These are phyloP conservation scores for Calypte anna DNA, from an alignment of 2,113 vertebrate genomes.

Conservation along the genomic window DNA sequence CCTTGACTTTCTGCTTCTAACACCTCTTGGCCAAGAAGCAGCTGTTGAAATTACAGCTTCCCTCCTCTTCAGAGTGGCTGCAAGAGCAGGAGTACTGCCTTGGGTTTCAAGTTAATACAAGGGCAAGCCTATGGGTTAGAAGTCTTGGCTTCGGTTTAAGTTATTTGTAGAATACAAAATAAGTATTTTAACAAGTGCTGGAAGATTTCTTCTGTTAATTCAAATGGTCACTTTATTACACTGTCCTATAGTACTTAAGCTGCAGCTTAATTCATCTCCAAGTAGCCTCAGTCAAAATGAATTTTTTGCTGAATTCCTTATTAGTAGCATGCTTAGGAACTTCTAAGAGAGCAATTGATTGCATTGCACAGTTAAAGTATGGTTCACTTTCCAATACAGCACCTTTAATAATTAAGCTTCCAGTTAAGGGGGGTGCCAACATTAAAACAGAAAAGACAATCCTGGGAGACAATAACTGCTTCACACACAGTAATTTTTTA, in stretches of 20 bases:
- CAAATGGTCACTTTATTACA: not conserved
- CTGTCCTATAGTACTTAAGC: not conserved
- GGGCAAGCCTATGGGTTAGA: not conserved
- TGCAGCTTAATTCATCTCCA: not conserved
- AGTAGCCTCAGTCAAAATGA: not conserved
- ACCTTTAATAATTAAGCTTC: constrained; percentile 24
- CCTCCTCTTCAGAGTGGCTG: not conserved
- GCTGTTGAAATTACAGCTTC: not conserved
- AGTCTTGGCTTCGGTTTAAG: not conserved
- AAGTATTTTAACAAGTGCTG: not conserved
- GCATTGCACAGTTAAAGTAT: not conserved
- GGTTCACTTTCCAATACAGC: not conserved
- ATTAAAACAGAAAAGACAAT: not conserved
- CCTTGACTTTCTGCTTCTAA: not conserved
- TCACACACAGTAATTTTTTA: not conserved
- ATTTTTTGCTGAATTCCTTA: constrained; percentile 44
- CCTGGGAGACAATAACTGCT: not conserved
- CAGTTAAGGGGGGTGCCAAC: constrained; percentile 5
- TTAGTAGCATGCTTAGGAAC: not conserved
- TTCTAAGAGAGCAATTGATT: constrained; percentile 18
- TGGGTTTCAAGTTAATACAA: not conserved
- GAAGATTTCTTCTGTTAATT: not conserved
- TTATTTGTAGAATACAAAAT: not conserved
- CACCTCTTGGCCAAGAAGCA: not conserved
- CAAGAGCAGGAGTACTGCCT: not conserved